Evolutionary conservation across 2,113 vertebrate genomes (phyloP), one percentile per base, ranked within the genome.

Genomic region (Lycocorax pyrrhopterus): DNA sequence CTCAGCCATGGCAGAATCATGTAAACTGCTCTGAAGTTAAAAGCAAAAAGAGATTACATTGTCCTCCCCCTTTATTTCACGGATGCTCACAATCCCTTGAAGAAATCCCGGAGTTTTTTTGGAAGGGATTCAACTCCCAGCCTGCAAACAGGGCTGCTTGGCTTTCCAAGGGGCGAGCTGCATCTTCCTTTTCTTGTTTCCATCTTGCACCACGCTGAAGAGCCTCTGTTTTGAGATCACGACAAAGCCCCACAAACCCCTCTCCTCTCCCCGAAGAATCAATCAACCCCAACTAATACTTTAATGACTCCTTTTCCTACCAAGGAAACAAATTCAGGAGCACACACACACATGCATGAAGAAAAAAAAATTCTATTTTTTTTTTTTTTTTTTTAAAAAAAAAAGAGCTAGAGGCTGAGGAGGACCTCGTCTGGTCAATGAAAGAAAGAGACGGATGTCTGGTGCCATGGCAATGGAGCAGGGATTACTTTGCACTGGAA

Each of bases 391-490:
- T 2, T 39, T 39, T 11, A 12, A 39, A 39, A 39, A 39, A 2
- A 29, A 39, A 51, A 66, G 72, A 92, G 91, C 69, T 44, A 91
- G 94, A 84, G 96, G 96, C 93, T 95, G 91, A 96, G 93, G 94
- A 96, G 95, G 94, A 95, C 94, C 98, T 98, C 98, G 98, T 98
- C 98, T 98, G 98, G 98, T 98, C 97, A 98, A 97, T 98, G 98
- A 98, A 98, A 98, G 97, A 98, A 97, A 98, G 98, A 98, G 97
- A 96, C 96, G 96, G 94, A 96, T 97, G 98, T 99, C 99, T 99
- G 98, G 98, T 98, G 98, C 98, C 98, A 99, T 99, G 98, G 99
- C 98, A 99, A 98, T 99, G 95, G 94, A 89, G 96, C 97, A 98
- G 97, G 98, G 98, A 98, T 99, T 98, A 98, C 98, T 98, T 98